These are phyloP conservation scores for Chaunax sp. DNA, from an alignment of 2,797 vertebrate species.

Conservation along the genomic window DNA sequence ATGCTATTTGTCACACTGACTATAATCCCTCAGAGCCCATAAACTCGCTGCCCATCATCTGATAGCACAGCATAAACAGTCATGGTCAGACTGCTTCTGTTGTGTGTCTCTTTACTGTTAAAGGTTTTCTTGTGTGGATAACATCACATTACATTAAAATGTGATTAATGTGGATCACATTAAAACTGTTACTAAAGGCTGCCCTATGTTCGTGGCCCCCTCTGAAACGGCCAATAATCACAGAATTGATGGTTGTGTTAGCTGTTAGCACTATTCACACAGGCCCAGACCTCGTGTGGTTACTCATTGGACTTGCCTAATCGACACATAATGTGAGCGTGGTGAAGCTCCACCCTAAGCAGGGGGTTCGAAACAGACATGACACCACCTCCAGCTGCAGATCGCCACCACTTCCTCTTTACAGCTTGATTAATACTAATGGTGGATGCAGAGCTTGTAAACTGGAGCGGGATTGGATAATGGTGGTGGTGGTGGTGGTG, in stretches of 20 bases:
- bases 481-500: constrained; percentile 21
- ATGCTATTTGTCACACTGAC: not conserved
- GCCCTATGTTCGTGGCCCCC: not conserved
- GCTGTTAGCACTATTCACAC: not conserved
- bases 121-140: not conserved
- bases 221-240: constrained; percentile 1
- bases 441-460: constrained; percentile 45
- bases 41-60: too few relatives aligned
- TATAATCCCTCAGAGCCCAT: too few relatives aligned
- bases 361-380: constrained; percentile 47
- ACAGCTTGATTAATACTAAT: constrained; percentile 72
- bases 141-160: too few relatives aligned
- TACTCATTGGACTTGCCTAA: constrained; percentile 39
- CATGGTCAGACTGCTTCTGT: not conserved
- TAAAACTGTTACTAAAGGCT: not conserved
- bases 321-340: constrained; percentile 57
- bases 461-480: constrained; percentile 32
- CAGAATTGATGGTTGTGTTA: not conserved
- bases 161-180: too few relatives aligned
- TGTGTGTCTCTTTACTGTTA: not conserved
- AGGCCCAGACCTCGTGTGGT: constrained; percentile 10
- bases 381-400: constrained; percentile 53
- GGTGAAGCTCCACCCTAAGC: constrained; percentile 47
- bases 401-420: constrained; percentile 51
- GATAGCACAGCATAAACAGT: too few relatives aligned